These are phyloP conservation scores for Neodontobutis hainanensis DNA, from an alignment of 2,113 vertebrate species.

Conservation along the genomic window DNA sequence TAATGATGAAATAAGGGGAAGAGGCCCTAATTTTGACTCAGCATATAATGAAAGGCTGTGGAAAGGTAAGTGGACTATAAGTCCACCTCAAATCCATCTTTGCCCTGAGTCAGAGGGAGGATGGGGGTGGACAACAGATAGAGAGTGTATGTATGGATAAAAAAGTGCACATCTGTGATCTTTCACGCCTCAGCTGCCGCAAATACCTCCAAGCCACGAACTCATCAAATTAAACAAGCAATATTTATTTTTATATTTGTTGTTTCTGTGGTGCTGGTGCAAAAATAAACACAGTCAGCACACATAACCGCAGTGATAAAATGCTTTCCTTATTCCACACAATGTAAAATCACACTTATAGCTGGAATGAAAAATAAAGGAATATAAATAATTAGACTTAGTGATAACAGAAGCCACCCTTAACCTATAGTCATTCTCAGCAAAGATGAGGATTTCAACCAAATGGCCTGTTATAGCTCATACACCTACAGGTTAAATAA, in stretches of 20 bases:
- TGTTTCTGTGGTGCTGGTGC: background rate
- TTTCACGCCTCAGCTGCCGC: slow-evolving; percentile 46
- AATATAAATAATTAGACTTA: too few relatives aligned
- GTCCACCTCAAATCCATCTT: slow-evolving; percentile 1
- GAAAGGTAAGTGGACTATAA: slow-evolving; percentile 6
- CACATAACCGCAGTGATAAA: background rate
- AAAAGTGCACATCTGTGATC: slow-evolving; percentile 50
- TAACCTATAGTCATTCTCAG: too few relatives aligned
- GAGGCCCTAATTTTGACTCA: background rate
- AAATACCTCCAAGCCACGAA: slow-evolving; percentile 34
- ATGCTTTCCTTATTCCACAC: background rate
- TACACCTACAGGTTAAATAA: too few relatives aligned
- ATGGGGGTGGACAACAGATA: slow-evolving; percentile 14
- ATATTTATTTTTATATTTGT: slow-evolving; percentile 30
- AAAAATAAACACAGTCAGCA: background rate
- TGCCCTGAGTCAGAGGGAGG: slow-evolving; percentile 22
- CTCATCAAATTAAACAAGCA: slow-evolving; percentile 21
- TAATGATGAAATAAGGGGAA: too few relatives aligned
- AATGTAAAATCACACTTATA: too few relatives aligned
- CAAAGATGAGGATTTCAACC: too few relatives aligned
- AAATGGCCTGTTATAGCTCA: too few relatives aligned
- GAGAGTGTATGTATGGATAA: slow-evolving; percentile 18
- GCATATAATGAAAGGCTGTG: background rate
- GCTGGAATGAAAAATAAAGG: too few relatives aligned
- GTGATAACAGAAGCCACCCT: too few relatives aligned